phyloP scores from a whole-genome alignment of 2,888 invertebrate species.

The Pyrgus malvae region DNA sequence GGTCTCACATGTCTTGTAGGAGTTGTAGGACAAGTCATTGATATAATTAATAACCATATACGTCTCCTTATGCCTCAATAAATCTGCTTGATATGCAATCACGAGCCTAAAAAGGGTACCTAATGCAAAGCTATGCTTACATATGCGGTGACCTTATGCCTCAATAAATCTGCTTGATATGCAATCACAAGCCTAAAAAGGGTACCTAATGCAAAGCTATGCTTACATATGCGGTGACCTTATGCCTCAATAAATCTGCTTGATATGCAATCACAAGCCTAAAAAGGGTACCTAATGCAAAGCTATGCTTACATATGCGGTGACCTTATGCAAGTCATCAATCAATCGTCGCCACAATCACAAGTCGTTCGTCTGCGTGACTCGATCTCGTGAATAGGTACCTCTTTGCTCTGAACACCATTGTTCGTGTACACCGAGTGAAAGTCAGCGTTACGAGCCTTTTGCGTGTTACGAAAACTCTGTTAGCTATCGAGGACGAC shows the following conservation, averaged over 20 bases:
- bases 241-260: slow-evolving; percentile 32
- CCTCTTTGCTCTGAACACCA: slow-evolving; percentile 46
- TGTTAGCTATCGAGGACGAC: slow-evolving; percentile 44
- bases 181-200: too few species aligned
- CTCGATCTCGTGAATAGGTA: slow-evolving; percentile 54
- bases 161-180: background rate
- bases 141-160: background rate
- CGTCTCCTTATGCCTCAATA: background rate
- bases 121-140: too few species aligned
- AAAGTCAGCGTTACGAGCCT: slow-evolving; percentile 67
- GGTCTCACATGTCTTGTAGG: background rate
- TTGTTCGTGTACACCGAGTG: slow-evolving; percentile 61
- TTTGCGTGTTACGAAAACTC: slow-evolving; percentile 68
- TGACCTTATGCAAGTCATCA: slow-evolving; percentile 49
- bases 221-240: slow-evolving; percentile 32
- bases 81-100: background rate
- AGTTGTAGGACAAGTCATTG: background rate
- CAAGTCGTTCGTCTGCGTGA: slow-evolving; percentile 52
- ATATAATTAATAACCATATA: background rate
- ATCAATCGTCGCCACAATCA: slow-evolving; percentile 45
- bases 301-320: background rate
- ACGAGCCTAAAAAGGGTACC: too few species aligned
- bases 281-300: background rate
- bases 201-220: too few species aligned
- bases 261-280: too few species aligned